Evolutionary conservation across 2,888 invertebrate species (phyloP).

Genomic region (Capitulum mitella): DNA sequence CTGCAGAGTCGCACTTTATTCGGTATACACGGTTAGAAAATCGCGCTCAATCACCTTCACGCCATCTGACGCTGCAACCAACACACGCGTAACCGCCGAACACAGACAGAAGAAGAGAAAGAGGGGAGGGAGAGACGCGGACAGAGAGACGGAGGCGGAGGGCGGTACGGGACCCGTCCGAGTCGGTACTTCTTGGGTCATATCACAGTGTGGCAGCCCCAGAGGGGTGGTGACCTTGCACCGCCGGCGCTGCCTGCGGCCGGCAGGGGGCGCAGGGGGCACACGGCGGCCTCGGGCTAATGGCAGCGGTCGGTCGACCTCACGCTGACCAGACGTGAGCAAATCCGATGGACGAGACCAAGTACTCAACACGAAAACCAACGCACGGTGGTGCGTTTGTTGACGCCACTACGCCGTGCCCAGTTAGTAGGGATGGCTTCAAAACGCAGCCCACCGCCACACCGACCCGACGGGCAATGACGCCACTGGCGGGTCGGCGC

Average conservation of each 20-base stretch:
- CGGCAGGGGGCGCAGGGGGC: too few species aligned
- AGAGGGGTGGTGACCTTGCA: not conserved
- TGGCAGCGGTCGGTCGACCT: too few species aligned
- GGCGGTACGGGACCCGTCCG: not conserved
- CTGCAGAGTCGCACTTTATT: conserved; percentile 3
- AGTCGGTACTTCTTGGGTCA: not conserved
- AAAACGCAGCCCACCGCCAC: too few species aligned
- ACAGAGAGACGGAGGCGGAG: not conserved
- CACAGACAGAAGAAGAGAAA: not conserved
- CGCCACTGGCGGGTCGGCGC: too few species aligned
- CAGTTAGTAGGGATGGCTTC: too few species aligned
- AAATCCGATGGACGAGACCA: not conserved
- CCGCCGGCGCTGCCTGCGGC: too few species aligned
- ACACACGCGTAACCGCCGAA: not conserved
- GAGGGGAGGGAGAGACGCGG: not conserved
- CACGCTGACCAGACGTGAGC: not conserved
- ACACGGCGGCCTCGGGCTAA: too few species aligned
- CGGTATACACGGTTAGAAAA: conserved; percentile 4
- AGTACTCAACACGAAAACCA: too few species aligned
- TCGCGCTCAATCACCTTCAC: not conserved
- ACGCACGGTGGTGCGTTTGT: too few species aligned
- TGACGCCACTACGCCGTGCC: too few species aligned
- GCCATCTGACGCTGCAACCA: not conserved
- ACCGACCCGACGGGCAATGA: too few species aligned
- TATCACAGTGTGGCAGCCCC: conserved; percentile 4